A percentile compares a stretch with the other conserved stretches of the same genome.
Evolutionary conservation across 2,797 vertebrate genomes (phyloP).

Genomic region (Podarcis siculus): DNA sequence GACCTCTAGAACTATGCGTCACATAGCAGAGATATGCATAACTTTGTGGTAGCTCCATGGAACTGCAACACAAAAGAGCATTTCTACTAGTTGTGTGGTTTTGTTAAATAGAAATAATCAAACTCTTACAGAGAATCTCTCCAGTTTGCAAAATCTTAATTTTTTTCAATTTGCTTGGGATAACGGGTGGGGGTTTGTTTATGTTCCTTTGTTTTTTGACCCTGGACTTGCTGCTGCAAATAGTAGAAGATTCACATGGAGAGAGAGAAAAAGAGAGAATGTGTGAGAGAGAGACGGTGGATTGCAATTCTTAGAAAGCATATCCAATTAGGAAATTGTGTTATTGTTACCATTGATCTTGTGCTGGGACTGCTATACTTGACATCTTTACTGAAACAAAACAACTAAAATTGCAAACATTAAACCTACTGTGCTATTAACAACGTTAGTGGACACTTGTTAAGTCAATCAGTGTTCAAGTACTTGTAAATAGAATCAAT

Average conservation of each 20-base stretch:
- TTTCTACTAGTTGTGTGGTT: constrained; percentile 77
- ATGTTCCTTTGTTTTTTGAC: constrained; percentile 70
- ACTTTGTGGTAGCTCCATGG: constrained; percentile 81
- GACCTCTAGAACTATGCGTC: constrained; percentile 90
- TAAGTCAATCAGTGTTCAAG: constrained; percentile 93
- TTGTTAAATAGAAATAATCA: constrained; percentile 75
- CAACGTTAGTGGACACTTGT: constrained; percentile 94
- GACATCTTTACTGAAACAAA: constrained; percentile 86
- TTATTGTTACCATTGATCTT: constrained; percentile 93
- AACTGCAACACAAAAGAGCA: constrained; percentile 72
- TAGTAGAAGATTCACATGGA: constrained; percentile 79
- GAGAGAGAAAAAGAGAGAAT: constrained; percentile 62
- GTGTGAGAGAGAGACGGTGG: constrained; percentile 66
- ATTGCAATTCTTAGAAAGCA: constrained; percentile 86
- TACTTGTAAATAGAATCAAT: constrained; percentile 97
- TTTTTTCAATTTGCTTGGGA: constrained; percentile 69
- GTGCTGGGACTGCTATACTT: constrained; percentile 95
- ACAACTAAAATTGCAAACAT: constrained; percentile 84
- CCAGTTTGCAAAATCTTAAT: constrained; percentile 70
- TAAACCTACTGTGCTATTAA: constrained; percentile 93
- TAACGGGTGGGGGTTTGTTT: neutral
- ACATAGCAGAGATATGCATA: constrained; percentile 86
- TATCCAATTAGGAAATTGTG: constrained; percentile 89
- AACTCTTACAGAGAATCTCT: constrained; percentile 72
- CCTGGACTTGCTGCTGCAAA: constrained; percentile 85